These are phyloP conservation scores for Sebastolobus alascanus DNA, from an alignment of 2,797 vertebrate species.

Conservation along the genomic window DNA sequence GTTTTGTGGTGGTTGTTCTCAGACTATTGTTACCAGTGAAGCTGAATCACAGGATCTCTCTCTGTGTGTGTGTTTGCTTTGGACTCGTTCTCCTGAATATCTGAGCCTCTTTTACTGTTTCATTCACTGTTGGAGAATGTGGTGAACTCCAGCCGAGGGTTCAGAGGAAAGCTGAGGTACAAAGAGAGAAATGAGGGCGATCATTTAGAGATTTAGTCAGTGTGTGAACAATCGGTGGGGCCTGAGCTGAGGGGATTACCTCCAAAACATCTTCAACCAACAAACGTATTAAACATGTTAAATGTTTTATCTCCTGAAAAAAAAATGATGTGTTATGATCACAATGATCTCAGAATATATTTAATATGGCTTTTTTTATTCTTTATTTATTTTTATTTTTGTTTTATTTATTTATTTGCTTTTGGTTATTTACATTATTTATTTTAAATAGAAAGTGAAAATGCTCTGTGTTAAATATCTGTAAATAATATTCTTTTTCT, in stretches of 20 bases:
- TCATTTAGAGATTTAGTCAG: background rate
- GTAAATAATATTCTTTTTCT: no score
- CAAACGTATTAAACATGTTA: background rate
- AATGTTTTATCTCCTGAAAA: no score
- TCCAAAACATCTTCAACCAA: background rate
- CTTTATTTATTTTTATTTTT: no score
- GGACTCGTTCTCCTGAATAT: constrained; percentile 30
- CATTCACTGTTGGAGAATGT: background rate
- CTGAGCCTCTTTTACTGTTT: constrained; percentile 22
- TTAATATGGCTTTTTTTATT: no score
- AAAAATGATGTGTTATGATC: no score
- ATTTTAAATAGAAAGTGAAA: no score
- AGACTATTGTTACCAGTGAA: constrained; percentile 30
- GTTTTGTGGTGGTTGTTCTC: constrained; percentile 11
- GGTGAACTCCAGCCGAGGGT: background rate
- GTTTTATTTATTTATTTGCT: no score
- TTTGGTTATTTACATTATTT: no score
- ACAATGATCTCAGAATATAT: no score
- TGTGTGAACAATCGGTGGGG: background rate
- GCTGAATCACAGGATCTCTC: constrained; percentile 22
- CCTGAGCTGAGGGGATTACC: background rate
- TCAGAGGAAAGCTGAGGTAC: background rate
- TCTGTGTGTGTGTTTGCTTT: constrained; percentile 32
- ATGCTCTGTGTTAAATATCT: no score
- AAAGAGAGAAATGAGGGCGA: no score